These are phyloP conservation scores for Eurytoma californica DNA, from an alignment of 2,888 invertebrate species.

Conservation along the genomic window DNA sequence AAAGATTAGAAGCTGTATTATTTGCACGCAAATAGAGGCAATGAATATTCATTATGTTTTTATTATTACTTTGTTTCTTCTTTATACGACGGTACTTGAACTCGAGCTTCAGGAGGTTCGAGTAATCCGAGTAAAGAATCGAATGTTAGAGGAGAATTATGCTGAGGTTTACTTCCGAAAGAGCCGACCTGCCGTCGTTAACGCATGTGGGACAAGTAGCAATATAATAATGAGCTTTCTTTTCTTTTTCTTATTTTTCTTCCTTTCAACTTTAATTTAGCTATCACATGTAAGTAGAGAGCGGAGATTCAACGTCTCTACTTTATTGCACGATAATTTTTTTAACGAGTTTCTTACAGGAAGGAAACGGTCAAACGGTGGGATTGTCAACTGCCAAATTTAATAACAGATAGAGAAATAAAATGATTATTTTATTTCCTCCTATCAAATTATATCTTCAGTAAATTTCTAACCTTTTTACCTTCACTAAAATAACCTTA, in stretches of 20 bases:
- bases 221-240: not conserved
- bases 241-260: not conserved
- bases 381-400: not conserved
- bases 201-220: not conserved
- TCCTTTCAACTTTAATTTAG: slow-evolving; percentile 35
- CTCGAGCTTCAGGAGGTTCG: too few relatives aligned
- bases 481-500: too few relatives aligned
- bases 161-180: not conserved
- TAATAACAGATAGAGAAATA: not conserved
- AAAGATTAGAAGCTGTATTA: slow-evolving; percentile 7
- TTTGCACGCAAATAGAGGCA: slow-evolving; percentile 24
- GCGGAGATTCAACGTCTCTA: slow-evolving; percentile 38
- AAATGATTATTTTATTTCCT: too few relatives aligned
- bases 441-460: too few relatives aligned
- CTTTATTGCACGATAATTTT: slow-evolving; percentile 42
- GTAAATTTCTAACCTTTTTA: too few relatives aligned
- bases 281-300: slow-evolving; percentile 45
- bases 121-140: not conserved
- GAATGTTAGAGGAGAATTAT: not conserved
- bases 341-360: not conserved
- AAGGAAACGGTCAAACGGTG: not conserved
- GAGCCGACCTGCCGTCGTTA: slow-evolving; percentile 29
- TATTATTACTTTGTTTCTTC: not conserved
- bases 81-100: too few relatives aligned
- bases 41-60: slow-evolving; percentile 32